These are phyloP conservation scores for Oryzias sinensis DNA, from an alignment of 2,797 vertebrate species.

Conservation along the genomic window DNA sequence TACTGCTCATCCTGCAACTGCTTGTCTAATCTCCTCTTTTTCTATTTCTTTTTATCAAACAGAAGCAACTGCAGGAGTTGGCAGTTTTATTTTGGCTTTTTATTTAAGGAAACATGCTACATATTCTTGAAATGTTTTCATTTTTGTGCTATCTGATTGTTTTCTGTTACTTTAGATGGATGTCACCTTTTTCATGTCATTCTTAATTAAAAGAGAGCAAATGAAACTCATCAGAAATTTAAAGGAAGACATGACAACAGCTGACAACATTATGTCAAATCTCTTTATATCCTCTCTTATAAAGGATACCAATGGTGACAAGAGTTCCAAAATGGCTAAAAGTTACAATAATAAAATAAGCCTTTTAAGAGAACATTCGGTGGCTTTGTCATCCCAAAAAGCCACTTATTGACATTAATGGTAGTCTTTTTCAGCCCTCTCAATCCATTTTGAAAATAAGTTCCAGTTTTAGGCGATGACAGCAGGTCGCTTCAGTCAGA, in stretches of 20 bases:
- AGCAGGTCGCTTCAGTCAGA: too few species aligned
- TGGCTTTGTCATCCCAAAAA: slow-evolving; percentile 1
- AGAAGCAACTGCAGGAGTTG: slow-evolving; percentile 24
- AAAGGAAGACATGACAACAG: slow-evolving; percentile 1
- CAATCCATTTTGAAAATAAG: slow-evolving; percentile 39
- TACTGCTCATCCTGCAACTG: slow-evolving; percentile 55
- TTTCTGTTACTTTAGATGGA: neutral
- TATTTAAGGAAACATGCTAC: slow-evolving; percentile 21
- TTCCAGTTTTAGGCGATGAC: slow-evolving; percentile 22
- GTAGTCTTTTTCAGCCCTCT: slow-evolving; percentile 12
- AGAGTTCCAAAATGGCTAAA: neutral
- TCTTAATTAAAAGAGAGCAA: slow-evolving; percentile 12
- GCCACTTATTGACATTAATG: slow-evolving; percentile 6
- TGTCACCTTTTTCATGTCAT: slow-evolving; percentile 7
- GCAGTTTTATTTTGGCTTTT: neutral
- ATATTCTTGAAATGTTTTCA: slow-evolving; percentile 19
- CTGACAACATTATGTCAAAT: neutral
- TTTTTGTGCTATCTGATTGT: slow-evolving; percentile 18
- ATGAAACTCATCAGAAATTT: slow-evolving; percentile 3
- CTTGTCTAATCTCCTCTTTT: slow-evolving; percentile 58
- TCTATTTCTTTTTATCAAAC: slow-evolving; percentile 31
- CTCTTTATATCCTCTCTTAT: neutral
- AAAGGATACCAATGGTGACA: slow-evolving; percentile 10
- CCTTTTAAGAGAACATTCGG: slow-evolving; percentile 2
- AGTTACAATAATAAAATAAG: too few species aligned